Evolutionary conservation across 2,888 invertebrate species (phyloP).

Genomic region (Proisotoma minuta): DNA sequence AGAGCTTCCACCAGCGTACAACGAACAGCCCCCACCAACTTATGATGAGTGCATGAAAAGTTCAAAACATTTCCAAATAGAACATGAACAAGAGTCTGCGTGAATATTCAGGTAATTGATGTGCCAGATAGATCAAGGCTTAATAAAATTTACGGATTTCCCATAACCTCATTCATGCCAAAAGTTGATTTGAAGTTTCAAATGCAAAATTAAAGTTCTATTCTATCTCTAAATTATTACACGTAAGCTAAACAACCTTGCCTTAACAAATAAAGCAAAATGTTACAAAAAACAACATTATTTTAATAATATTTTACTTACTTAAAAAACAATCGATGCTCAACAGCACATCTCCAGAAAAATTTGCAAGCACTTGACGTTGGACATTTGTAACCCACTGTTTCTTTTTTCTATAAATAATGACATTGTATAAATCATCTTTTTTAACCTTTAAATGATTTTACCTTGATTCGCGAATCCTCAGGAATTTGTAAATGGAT

Average conservation of each 20-base stretch:
- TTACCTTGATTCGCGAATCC: constrained; percentile 54
- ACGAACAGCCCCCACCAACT: constrained; percentile 35
- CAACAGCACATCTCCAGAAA: constrained; percentile 95
- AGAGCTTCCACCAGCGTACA: constrained; percentile 27
- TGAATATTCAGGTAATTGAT: not conserved
- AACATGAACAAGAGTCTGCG: not conserved
- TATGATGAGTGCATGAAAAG: constrained; percentile 30
- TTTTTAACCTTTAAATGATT: not conserved
- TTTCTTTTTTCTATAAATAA: constrained; percentile 78
- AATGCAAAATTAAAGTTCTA: no score
- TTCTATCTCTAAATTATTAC: no score
- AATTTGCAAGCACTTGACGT: constrained; percentile 87
- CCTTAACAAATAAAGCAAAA: no score
- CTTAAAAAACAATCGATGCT: constrained; percentile 98
- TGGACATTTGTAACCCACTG: constrained; percentile 92
- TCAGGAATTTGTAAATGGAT: constrained; percentile 88
- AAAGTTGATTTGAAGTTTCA: no score
- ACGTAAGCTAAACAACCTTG: no score
- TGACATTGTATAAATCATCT: no score
- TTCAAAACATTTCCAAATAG: not conserved
- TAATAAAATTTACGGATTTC: no score
- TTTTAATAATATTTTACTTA: constrained; percentile 59
- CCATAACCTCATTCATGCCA: no score
- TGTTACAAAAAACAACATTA: no score
- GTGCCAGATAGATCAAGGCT: not conserved